These are phyloP conservation scores for Macquaria australasica DNA, from an alignment of 2,113 vertebrate genomes.

Conservation along the genomic window DNA sequence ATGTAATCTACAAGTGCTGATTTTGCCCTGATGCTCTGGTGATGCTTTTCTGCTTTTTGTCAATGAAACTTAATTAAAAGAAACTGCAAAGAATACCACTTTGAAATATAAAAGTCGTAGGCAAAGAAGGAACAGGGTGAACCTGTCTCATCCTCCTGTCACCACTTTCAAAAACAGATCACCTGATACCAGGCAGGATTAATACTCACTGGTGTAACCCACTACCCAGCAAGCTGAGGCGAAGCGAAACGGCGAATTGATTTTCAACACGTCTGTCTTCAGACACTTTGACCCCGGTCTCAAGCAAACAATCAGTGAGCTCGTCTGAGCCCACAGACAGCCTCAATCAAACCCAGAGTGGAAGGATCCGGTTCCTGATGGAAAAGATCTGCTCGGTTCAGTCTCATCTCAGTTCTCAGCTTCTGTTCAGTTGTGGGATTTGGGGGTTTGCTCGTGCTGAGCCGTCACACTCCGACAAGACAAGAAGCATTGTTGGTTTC, in stretches of 20 bases:
- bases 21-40: neutral
- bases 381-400: slow-evolving; percentile 22
- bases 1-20: neutral
- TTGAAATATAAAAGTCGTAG: neutral
- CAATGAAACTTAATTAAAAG: neutral
- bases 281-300: slow-evolving; percentile 40
- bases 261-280: slow-evolving; percentile 35
- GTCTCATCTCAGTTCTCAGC: slow-evolving; percentile 55
- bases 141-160: slow-evolving; percentile 37
- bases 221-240: slow-evolving; percentile 30
- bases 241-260: slow-evolving; percentile 36
- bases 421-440: slow-evolving; percentile 4
- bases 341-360: slow-evolving; percentile 50
- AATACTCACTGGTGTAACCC: slow-evolving; percentile 69
- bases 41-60: neutral
- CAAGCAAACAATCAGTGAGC: slow-evolving; percentile 42
- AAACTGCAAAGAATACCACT: neutral
- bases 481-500: slow-evolving; percentile 38
- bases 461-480: slow-evolving; percentile 49
- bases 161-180: slow-evolving; percentile 7
- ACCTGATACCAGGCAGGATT: slow-evolving; percentile 9
- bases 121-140: slow-evolving; percentile 12
- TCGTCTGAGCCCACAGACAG: slow-evolving; percentile 21
- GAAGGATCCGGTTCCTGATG: slow-evolving; percentile 18
- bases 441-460: slow-evolving; percentile 30